A percentile compares a stretch with the other conserved stretches of the same genome.
phyloP scores from a whole-genome alignment of 2,113 vertebrate species.

The Neoarius graeffei region DNA sequence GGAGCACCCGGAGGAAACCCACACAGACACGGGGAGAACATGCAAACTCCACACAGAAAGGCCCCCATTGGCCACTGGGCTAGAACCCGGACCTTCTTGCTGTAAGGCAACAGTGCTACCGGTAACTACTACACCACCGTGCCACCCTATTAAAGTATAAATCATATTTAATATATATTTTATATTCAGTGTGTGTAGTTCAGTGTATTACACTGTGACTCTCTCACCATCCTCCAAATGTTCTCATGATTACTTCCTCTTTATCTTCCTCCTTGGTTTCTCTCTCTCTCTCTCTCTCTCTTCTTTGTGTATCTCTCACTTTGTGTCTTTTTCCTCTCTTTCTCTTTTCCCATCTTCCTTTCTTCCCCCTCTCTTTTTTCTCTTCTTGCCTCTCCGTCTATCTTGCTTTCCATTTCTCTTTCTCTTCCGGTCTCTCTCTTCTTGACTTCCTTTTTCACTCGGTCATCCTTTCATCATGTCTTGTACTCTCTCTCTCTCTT shows the following conservation, averaged over 20 bases:
- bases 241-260: neutral
- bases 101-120: too few relatives aligned
- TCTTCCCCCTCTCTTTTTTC: neutral
- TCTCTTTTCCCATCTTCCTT: neutral
- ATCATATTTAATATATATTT: neutral
- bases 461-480: neutral
- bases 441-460: neutral
- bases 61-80: too few relatives aligned
- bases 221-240: neutral
- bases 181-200: neutral
- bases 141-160: neutral
- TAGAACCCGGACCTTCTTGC: too few relatives aligned
- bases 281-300: neutral
- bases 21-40: too few relatives aligned
- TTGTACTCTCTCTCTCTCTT: conserved; percentile 23
- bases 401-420: neutral
- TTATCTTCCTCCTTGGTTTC: neutral
- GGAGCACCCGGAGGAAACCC: too few relatives aligned
- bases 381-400: neutral
- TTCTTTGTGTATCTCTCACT: neutral
- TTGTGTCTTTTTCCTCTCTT: neutral
- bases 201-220: neutral
- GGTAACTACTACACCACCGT: too few relatives aligned
- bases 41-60: too few relatives aligned
- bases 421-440: neutral